Percentiles rank a stretch among this genome's conserved stretches.
phyloP scores from a whole-genome alignment of 2,888 invertebrate genomes.

The Leucania comma region DNA sequence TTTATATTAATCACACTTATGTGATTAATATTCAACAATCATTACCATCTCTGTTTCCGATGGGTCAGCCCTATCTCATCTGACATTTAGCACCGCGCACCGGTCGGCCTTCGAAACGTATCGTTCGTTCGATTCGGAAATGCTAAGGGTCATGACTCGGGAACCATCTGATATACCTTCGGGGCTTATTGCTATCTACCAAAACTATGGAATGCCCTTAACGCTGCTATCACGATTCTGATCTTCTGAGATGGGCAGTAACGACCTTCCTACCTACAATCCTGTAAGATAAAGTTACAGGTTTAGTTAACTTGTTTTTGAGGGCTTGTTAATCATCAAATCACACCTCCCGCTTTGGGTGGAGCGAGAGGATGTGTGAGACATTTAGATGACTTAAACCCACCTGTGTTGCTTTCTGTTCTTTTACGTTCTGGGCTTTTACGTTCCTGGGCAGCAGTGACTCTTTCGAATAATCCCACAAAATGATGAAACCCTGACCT shows the following conservation, averaged over 20 bases:
- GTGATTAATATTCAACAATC: constrained; percentile 18
- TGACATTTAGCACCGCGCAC: constrained; percentile 69
- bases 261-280: not conserved
- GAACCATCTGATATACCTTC: constrained; percentile 62
- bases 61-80: constrained; percentile 60
- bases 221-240: constrained; percentile 42
- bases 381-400: too few relatives aligned
- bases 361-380: too few relatives aligned
- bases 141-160: constrained; percentile 66
- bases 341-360: too few relatives aligned
- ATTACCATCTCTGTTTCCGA: constrained; percentile 13
- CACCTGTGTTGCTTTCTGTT: too few relatives aligned
- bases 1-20: too few relatives aligned
- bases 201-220: constrained; percentile 34
- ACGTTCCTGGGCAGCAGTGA: too few relatives aligned
- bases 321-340: too few relatives aligned
- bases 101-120: constrained; percentile 69
- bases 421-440: too few relatives aligned
- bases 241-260: constrained; percentile 35
- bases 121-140: constrained; percentile 63
- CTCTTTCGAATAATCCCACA: too few relatives aligned
- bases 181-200: constrained; percentile 33
- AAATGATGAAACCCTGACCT: too few relatives aligned
- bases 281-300: not conserved
- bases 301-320: not conserved